Conservation (phyloP, 1,140 invertebrate species). For the Homalodisca vitripennis region DNA sequence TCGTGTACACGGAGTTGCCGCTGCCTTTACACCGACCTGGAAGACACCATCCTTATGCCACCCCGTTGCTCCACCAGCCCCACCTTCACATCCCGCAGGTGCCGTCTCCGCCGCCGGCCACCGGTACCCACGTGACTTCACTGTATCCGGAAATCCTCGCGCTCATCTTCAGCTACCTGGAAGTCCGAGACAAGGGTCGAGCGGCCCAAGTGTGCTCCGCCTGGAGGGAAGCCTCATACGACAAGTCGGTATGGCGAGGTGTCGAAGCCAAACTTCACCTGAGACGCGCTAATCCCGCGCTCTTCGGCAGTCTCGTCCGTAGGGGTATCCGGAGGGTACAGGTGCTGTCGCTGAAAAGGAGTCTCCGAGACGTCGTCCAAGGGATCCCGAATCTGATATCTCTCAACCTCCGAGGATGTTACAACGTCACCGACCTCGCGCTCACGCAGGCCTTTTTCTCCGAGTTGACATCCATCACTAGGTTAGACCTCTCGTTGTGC, state of each 20-base stretch:
- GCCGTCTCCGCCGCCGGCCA: constrained; percentile 44
- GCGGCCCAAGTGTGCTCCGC: constrained; percentile 86
- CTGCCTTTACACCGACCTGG: constrained; percentile 22
- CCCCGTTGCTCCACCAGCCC: constrained; percentile 54
- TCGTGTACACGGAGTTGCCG: constrained; percentile 28
- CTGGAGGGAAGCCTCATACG: constrained; percentile 90
- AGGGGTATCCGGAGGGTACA: constrained; percentile 87
- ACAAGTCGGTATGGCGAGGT: constrained; percentile 88
- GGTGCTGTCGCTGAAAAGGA: constrained; percentile 79
- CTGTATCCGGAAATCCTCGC: constrained; percentile 91
- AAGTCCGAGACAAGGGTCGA: constrained; percentile 80
- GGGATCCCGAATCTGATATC: constrained; percentile 84
- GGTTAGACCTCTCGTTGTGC: constrained; percentile 87
- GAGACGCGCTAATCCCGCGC: constrained; percentile 72
- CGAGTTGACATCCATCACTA: constrained; percentile 69
- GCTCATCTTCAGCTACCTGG: constrained; percentile 87
- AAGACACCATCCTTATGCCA: constrained; percentile 38
- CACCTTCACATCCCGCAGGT: constrained; percentile 50
- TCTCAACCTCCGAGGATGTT: constrained; percentile 89
- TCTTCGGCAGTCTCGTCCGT: constrained; percentile 82
- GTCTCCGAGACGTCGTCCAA: constrained; percentile 81
- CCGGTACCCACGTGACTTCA: constrained; percentile 77
- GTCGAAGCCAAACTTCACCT: constrained; percentile 90
- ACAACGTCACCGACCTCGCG: constrained; percentile 82
- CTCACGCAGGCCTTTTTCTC: constrained; percentile 76